Evolutionary conservation across 2,888 invertebrate genomes (phyloP), one percentile per base, ranked within the genome.

Genomic region (Drosophila quinaria): DNA sequence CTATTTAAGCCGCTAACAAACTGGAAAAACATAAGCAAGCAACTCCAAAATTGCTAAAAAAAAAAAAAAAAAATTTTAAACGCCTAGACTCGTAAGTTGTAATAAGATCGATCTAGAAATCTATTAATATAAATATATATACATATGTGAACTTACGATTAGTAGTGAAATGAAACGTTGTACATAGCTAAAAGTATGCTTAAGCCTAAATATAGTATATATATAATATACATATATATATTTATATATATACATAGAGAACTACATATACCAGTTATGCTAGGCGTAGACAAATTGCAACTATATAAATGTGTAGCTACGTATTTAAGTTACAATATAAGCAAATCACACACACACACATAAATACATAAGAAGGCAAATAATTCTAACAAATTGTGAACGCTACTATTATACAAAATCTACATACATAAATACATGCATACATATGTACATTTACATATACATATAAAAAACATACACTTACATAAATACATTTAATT

Each of bases 231-330:
- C 56, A 56, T 61, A 42, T 59, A 60, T 58, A 69, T 56, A 70
- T n/a, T n/a, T 47, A 63, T 44, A 74, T 29, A 78, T 55, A 71
- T 46, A 59, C n/a, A 74, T 54, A 67, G 25, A 49, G n/a, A 64
- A 63, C 47, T 83, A 70, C 74, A 70, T 81, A 78, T 81, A 89
- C 89, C 89, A 89, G 89, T 84, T 89, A 84, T 87, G 71, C 73
- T 89, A 89, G 89, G 87, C 76, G 89, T 84, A 84, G 90, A 83
- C 50, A 72, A 85, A 89, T 86, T 86, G 80, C 66, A 77, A 77
- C 80, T 80, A 77, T 76, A 77, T 76, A 72, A 80, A 80, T 75
- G 66, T 75, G 58, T 78, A 80, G 80, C 64, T 75, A 70, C 44
- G 19, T 61, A 44, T 51, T 4, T 79, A 76, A 68, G 78, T 17